Evolutionary conservation across 2,888 invertebrate genomes (phyloP).

Genomic region (Margaritifera margaritifera): DNA sequence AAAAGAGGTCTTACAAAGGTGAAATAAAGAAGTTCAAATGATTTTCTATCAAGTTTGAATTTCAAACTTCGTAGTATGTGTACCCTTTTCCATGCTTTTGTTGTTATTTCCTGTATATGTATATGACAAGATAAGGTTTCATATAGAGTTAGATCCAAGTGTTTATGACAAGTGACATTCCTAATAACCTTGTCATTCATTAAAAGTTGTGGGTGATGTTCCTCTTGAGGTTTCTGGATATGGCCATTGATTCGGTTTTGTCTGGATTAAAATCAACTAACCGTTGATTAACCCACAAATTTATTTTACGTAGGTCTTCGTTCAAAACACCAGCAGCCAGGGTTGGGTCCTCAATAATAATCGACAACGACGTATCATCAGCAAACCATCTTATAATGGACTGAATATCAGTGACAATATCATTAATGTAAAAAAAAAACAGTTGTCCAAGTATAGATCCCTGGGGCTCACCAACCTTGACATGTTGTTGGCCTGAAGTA

Average conservation of each 20-base stretch:
- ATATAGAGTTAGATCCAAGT: too few relatives aligned
- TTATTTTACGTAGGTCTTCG: not conserved
- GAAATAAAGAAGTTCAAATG: too few relatives aligned
- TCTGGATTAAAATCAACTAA: slow-evolving; percentile 10
- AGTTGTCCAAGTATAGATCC: slow-evolving; percentile 11
- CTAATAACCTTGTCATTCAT: too few relatives aligned
- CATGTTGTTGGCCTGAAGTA: not conserved
- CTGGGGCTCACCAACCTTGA: slow-evolving; percentile 6
- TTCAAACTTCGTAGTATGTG: too few relatives aligned
- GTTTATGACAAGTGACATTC: too few relatives aligned
- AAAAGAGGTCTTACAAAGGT: too few relatives aligned
- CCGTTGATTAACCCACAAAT: slow-evolving; percentile 5
- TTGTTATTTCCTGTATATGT: too few relatives aligned
- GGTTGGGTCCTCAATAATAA: not conserved
- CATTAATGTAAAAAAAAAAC: slow-evolving; percentile 9
- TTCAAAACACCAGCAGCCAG: slow-evolving; percentile 1
- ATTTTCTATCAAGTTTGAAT: too few relatives aligned
- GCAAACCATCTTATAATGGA: slow-evolving; percentile 9
- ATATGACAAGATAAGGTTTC: too few relatives aligned
- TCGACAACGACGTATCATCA: slow-evolving; percentile 7
- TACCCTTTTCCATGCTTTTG: too few relatives aligned
- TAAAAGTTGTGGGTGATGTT: too few relatives aligned
- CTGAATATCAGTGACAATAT: slow-evolving; percentile 5
- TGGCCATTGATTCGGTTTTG: slow-evolving; percentile 5
- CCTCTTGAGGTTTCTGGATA: too few relatives aligned